Base-by-base conservation (phyloP, 2,888 invertebrate species). In the Eupithecia vulgata region DNA sequence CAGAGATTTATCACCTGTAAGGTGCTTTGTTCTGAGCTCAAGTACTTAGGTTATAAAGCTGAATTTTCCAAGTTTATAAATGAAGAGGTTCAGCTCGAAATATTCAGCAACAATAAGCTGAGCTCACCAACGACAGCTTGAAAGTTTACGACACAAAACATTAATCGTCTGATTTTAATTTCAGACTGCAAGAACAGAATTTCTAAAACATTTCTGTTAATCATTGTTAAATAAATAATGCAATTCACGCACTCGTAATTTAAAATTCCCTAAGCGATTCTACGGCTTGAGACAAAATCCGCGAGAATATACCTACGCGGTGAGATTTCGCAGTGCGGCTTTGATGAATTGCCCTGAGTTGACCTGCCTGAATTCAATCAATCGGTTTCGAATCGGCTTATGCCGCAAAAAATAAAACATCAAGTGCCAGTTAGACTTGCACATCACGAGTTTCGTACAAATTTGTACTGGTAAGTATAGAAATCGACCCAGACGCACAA, bases 1-100 rank as follows among this genome's bases (percentile, higher is more conserved):
- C 61, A 71, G 73, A 75, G 74, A 79, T 80, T 77, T 76, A 78
- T 78, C 71, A 70, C 78, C 67, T 73, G 71, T 65, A 73, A 70
- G 66, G 35, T 65, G 35, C 61, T 52, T 67, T 52, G 67, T 70
- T 67, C 67, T 67, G 34, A n/a, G 37, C 64, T 37, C 17, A 34
- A 34, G 17, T 61, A 17, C 15, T 61, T 6, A 61, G 17, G 61
- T 34, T 8, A 25, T 57, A 57, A 57, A 25, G 12, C 13, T 21
- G 25, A 57, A 13, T 57, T 21, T 52, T 13, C 57, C 25, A 12
- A 57, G 12, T 57, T 12, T 57, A 57, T 52, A 57, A 25, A 25
- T 25, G 13, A 52, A 52, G 25, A 13, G 57, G 4, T 25, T 57
- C 25, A 57, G 5, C 25, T 57, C 25, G 13, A 25, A 57, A 57